Evolutionary conservation across 1,140 invertebrate genomes (phyloP), one percentile per base, ranked within the genome.

Genomic region (Globodera ellingtonae): DNA sequence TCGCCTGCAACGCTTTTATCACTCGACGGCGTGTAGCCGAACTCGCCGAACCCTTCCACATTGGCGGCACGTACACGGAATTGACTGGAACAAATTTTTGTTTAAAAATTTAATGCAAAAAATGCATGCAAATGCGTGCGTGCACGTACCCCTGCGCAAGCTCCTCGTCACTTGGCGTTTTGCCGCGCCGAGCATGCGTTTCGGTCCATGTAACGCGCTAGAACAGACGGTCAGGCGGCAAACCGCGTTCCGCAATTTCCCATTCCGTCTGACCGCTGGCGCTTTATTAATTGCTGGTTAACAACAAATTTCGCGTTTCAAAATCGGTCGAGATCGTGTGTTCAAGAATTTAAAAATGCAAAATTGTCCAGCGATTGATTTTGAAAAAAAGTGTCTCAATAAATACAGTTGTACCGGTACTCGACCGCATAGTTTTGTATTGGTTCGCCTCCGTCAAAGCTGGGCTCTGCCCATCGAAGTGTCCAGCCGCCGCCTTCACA

Each of bases 21-120:
- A 10, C 59, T 35, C 47, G 71, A 24, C 18, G 59, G 80, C 59
- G 70, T 86, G 66, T 82, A 87, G n/a, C 79, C 87, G 75, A 88
- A 89, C 6, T 82, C 79, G 15, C 87, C 87, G 66, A 89, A 88
- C 24, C 87, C 87, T 79, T 89, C 88, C 52, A 80, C 70, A 80
- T 89, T 89, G 1, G 86, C 88, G 35, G 87, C 87, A 44, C 88
- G 74, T 10, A 89, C 87, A 67, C 87, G 80, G 48, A 88, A 88
- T 59, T 56, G 77, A 18, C 56, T 62, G 18, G 6, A 52, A 52
- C 8, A 7, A 8, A 44, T 85, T 21, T 70, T 69, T 62, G 86
- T 44, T 46, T 24, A 72, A 67, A 4, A 81, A 24, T 18, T 47
- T 82, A 21, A 59, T 82, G 52, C 50, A 59, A 59, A 15, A 59